Evolutionary conservation across 2,888 invertebrate genomes (phyloP).

Genomic region (Hemithea aestivaria): DNA sequence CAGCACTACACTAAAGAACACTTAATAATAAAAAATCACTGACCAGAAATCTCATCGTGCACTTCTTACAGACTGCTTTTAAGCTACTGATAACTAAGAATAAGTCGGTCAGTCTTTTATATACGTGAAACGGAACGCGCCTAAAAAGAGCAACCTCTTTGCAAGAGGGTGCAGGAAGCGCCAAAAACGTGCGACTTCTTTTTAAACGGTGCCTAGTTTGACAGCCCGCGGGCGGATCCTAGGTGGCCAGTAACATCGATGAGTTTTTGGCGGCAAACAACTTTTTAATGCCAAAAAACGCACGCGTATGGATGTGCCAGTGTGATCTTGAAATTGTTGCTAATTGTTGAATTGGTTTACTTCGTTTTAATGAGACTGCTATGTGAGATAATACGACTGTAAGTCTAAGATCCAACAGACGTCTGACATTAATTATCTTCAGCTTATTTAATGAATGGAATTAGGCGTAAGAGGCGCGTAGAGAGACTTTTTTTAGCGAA

Average conservation of each 20-base stretch:
- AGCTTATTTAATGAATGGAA: too few relatives aligned
- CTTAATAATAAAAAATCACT: conserved; percentile 27
- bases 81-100: conserved; percentile 73
- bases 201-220: conserved; percentile 6
- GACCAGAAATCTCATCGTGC: conserved; percentile 76
- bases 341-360: too few relatives aligned
- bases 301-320: conserved; percentile 3
- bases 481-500: too few relatives aligned
- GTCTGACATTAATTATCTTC: too few relatives aligned
- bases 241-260: conserved; percentile 18
- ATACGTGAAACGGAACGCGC: conserved; percentile 56
- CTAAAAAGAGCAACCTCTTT: conserved; percentile 52
- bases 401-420: too few relatives aligned
- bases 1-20: background rate
- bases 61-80: conserved; percentile 74
- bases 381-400: too few relatives aligned
- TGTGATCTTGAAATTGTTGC: background rate
- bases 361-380: too few relatives aligned
- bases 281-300: conserved; percentile 15
- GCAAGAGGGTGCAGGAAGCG: conserved; percentile 73
- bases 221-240: conserved; percentile 18
- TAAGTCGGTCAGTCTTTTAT: conserved; percentile 62
- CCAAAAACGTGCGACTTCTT: conserved; percentile 30
- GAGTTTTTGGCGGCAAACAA: conserved; percentile 23
- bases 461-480: too few relatives aligned